Evolutionary conservation across 2,888 invertebrate genomes (phyloP), one percentile per base, ranked within the genome.

Genomic region (Stenchaetothrips biformis): DNA sequence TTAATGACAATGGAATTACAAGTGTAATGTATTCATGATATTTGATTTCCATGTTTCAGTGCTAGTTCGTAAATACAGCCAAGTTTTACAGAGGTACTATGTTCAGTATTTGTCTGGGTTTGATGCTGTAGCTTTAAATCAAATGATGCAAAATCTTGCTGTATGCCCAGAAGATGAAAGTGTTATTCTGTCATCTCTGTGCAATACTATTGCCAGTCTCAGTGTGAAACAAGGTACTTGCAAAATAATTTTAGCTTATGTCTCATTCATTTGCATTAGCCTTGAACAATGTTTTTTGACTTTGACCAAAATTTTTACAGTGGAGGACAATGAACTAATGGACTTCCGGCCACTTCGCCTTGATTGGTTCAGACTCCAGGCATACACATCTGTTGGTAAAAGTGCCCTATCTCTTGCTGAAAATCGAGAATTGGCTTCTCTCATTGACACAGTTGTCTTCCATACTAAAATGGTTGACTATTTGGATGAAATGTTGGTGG

Each of bases 391-490:
- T 81, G 92, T 95, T 77, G 90, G 91, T 18, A 96, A 95, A 86
- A 93, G 95, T 47, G 90, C 93, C 83, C 87, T 94, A 88, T 90
- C 91, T 86, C 90, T 99, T 78, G 90, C 92, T 13, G 96, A 97
- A 84, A 93, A 97, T 84, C 90, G 93, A 83, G 95, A 95, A 83
- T 87, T 99, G 81, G 96, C 97, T 7, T 93, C 94, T 79, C 92
- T 97, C 83, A 92, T 99, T 87, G 99, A 99, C 87, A 96, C 96
- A 77, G 93, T 98, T 86, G 92, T 96, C 59, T 99, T 99, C 86
- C 99, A 99, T 86, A 95, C 98, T 0, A 96, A 97, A 87, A 97
- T 99, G 93, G 97, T 99, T 0, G 99, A 99, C 86, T 95, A 95
- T 86, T 90, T 99, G 79, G 99, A 99, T 88, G 98, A 99, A 87